Evolutionary conservation across 2,888 invertebrate genomes (phyloP), one percentile per base, ranked within the genome.

Genomic region (Andricus curvator): DNA sequence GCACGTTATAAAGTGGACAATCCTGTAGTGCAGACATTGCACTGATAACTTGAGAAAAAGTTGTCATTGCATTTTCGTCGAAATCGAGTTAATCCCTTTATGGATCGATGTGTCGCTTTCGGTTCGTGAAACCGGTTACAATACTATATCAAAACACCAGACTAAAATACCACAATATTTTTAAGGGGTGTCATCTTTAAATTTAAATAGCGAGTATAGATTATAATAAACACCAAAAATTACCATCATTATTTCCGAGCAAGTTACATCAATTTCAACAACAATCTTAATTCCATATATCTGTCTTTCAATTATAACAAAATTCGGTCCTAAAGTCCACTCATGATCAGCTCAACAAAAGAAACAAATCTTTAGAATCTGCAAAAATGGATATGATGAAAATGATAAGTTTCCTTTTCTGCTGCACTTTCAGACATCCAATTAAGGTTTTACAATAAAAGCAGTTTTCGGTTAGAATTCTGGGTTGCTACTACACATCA

Each of bases 71-170:
- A 51, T 51, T 74, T 74, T 74, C 20, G 70, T 74, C 29, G 70
- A 74, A 74, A 74, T 74, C 70, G 33, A 74, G 70, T 74, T 74
- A 74, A 74, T 74, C 70, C 70, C 51, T 51, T 74, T 51, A 74
- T 74, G 51, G 70, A 51, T 51, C 51, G 70, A 56, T 74, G 56
- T 29, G 70, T 74, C 29, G 70, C 17, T 56, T 74, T 51, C 20
- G 33, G 20, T 56, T 74, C 51, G 51, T 33, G 4, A 29, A 74
- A 74, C 70, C 70, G 70, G 70, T 74, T 56, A 48, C 44, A 70
- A 48, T 17, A 51, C 68, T 70, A 25, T 70, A 70, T 70, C 68
- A 51, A 70, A 70, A 70, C 25, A 70, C 20, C 48, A 51, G 29
- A 44, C 48, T 70, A 70, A 70, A 70, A 29, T 70, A 48, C 68